Percentiles rank a stretch among this genome's conserved stretches.
Conservation (phyloP, 2,113 vertebrate genomes). For the Ginglymostoma cirratum region DNA sequence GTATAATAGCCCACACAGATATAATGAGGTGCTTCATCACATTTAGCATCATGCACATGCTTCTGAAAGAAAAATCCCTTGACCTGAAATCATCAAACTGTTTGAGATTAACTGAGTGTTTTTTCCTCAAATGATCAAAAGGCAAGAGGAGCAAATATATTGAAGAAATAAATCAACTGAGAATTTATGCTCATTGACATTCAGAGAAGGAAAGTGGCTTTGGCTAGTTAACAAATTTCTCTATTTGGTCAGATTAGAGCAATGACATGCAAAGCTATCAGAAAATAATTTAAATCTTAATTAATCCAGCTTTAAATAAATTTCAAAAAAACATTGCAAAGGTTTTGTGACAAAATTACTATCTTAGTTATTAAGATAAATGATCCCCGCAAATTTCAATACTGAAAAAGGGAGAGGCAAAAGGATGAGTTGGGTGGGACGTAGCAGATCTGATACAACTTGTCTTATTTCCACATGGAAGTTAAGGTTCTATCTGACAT, state of each 20-base stretch:
- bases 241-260: background rate
- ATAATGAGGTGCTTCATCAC: conserved; percentile 8
- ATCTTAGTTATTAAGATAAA: background rate
- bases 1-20: background rate
- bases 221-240: background rate
- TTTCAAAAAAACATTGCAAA: background rate
- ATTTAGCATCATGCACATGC: background rate
- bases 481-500: background rate
- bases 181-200: background rate
- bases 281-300: background rate
- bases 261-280: background rate
- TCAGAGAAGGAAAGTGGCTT: background rate
- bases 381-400: background rate
- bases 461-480: background rate
- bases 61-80: background rate
- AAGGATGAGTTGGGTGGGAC: background rate
- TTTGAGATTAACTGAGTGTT: background rate
- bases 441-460: background rate
- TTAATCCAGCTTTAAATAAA: background rate
- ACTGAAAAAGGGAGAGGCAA: too few relatives aligned
- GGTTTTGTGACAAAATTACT: background rate
- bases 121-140: background rate
- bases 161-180: background rate
- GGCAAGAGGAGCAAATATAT: background rate
- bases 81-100: background rate